These are phyloP conservation scores for Vidua macroura DNA, from an alignment of 2,113 vertebrate genomes.

Conservation along the genomic window DNA sequence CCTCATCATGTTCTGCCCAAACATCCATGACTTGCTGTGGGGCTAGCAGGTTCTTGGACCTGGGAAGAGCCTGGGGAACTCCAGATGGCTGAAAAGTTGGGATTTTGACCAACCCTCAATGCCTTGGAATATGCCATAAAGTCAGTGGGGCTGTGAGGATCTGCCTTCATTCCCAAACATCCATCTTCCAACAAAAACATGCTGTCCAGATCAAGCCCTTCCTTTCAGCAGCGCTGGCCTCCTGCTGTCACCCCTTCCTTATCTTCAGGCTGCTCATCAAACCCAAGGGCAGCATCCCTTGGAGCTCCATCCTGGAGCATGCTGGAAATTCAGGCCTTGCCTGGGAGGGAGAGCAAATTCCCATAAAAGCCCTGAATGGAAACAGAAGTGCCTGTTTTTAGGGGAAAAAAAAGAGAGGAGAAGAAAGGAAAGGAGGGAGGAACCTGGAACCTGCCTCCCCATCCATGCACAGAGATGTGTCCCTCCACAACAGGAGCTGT, in stretches of 20 bases:
- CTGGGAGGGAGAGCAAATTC: neutral
- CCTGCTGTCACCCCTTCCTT: neutral
- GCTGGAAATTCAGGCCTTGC: neutral
- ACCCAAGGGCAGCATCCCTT: neutral
- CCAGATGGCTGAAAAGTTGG: neutral
- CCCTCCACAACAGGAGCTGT: neutral
- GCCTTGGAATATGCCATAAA: neutral
- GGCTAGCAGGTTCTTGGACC: too few relatives aligned
- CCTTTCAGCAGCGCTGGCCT: neutral
- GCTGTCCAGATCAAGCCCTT: neutral
- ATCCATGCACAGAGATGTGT: rapidly evolving
- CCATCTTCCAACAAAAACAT: neutral
- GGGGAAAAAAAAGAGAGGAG: neutral
- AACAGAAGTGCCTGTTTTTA: constrained; percentile 28
- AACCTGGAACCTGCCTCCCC: neutral
- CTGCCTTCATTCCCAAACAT: neutral
- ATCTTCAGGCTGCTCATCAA: neutral
- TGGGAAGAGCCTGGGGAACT: neutral
- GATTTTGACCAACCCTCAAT: neutral
- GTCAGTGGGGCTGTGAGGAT: neutral
- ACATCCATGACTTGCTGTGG: neutral
- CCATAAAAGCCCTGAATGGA: constrained; percentile 34
- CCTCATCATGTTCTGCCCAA: rapidly evolving
- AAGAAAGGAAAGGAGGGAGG: neutral
- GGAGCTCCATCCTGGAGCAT: rapidly evolving